Conservation (phyloP, 2,113 vertebrate species). For the Diadophis punctatus region DNA sequence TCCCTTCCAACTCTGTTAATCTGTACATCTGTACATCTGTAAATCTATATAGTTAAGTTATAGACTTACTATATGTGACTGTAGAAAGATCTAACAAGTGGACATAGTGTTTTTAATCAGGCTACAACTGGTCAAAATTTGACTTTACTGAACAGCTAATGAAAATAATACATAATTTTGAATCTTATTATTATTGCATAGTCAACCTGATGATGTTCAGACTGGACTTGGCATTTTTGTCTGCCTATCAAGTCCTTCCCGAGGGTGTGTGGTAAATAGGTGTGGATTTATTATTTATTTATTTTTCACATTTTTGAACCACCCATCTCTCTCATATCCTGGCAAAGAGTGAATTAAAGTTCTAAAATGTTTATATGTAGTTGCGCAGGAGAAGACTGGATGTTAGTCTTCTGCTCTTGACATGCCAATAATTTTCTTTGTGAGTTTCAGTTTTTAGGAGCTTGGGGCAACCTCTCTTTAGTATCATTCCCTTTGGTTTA, state of each 20-base stretch:
- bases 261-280: not conserved
- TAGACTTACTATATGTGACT: not conserved
- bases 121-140: not conserved
- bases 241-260: not conserved
- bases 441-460: not conserved
- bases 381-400: not conserved
- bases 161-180: not conserved
- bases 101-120: constrained; percentile 2
- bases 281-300: not conserved
- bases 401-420: not conserved
- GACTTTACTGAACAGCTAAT: not conserved
- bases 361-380: not conserved
- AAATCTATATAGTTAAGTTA: not conserved
- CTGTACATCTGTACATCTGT: too few relatives aligned
- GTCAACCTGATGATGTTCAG: not conserved
- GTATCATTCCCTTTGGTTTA: not conserved
- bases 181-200: not conserved
- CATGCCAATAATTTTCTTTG: not conserved
- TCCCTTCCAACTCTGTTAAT: too few relatives aligned
- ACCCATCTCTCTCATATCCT: not conserved
- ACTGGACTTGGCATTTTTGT: not conserved
- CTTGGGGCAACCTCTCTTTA: not conserved
- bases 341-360: not conserved
- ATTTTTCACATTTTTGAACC: not conserved
- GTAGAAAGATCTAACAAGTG: not conserved